Base-by-base conservation (phyloP, 1,140 invertebrate species). In the Protaetia brevitarsis region DNA sequence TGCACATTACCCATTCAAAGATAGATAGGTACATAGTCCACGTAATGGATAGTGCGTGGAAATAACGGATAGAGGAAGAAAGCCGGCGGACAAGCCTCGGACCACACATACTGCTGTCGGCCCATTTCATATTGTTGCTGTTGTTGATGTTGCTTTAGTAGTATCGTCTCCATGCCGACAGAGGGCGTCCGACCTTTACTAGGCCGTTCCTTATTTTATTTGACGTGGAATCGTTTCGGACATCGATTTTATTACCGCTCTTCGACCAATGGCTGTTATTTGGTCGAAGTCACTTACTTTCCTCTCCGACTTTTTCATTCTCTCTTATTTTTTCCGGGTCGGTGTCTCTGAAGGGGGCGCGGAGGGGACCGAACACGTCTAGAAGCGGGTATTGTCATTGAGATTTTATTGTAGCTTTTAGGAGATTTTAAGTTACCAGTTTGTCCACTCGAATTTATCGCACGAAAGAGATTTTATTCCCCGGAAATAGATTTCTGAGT, bases 61-160 rank as follows among this genome's bases (percentile, higher is more conserved):
- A 45, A 45, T 45, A 45, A 45, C 41, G 41, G 41, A 19, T 45
- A 45, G 41, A n/a, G 41, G 13, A 45, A 21, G 13, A 45, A 45
- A 45, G 41, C 41, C 3, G 23, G 16, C 41, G 41, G 16, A 16
- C 41, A 45, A 45, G 41, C 13, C 41, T 45, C 41, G 41, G 41
- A 45, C 41, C 41, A 45, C 41, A 45, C 41, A 45, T 45, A 45
- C 41, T 6, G 41, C 41, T 45, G 41, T 45, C 41, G 41, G 41
- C 41, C 41, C 41, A 45, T 45, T 45, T 45, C 41, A 45, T 45
- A 45, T 45, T 45, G 41, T 45, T 45, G 16, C 41, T 45, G 41
- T 21, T 21, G 41, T 45, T 45, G 41, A 21, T 45, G 41, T 45
- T 45, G 41, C n/a, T n/a, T n/a, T n/a, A n/a, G n/a, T 45, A 45